A percentile compares a stretch with the other conserved stretches of the same genome.
Conservation (phyloP, 92 coral and sea anemone species). For the Desmophyllum pertusum region DNA sequence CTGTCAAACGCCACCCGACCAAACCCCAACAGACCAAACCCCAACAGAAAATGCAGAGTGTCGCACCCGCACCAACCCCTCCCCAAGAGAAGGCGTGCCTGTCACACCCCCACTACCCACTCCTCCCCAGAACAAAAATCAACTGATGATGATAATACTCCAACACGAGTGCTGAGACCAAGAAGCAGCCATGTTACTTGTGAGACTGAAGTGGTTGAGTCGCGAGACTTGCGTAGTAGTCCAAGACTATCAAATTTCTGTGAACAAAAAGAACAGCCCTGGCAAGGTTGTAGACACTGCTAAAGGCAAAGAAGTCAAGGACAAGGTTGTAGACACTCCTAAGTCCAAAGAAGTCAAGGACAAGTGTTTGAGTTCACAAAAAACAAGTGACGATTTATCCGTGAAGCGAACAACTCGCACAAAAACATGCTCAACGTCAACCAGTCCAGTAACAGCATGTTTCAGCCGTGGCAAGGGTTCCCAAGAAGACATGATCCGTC, state of each 20-base stretch:
- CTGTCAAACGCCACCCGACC: constrained; percentile 23
- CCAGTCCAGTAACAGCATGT: not conserved
- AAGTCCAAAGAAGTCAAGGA: not conserved
- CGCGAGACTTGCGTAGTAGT: constrained; percentile 14
- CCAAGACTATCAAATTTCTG: constrained; percentile 17
- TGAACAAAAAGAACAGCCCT: not conserved
- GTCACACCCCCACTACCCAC: not conserved
- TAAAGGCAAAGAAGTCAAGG: not conserved
- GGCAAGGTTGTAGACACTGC: not conserved
- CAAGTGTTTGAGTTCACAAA: not conserved
- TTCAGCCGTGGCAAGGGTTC: not conserved
- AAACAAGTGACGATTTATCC: not conserved
- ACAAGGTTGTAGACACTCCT: not conserved
- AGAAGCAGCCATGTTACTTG: not conserved
- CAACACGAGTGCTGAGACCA: constrained; percentile 10
- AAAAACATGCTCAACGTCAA: not conserved
- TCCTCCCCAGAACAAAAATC: constrained; percentile 24
- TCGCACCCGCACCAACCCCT: constrained; percentile 24
- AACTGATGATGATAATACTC: not conserved
- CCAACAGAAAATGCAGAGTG: not conserved
- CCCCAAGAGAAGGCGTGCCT: not conserved
- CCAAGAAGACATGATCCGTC: not conserved
- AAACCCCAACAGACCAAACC: not conserved
- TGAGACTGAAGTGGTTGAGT: not conserved
- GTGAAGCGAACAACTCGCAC: not conserved